Evolutionary conservation across 2,888 invertebrate species (phyloP).

Genomic region (Leptinotarsa haldemani): DNA sequence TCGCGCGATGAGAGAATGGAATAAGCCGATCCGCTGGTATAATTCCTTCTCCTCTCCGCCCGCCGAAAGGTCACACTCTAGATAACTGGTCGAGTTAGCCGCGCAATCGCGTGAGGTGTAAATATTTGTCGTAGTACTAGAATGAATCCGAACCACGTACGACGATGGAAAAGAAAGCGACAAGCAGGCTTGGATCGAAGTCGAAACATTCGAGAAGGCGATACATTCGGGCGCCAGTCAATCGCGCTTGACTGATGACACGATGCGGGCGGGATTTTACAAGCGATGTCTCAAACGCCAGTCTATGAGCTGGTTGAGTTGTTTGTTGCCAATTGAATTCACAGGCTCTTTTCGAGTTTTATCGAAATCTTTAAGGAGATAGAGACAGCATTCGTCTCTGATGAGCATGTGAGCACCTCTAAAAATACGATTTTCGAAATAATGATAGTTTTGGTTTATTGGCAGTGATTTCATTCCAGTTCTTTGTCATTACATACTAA

Average conservation of each 20-base stretch:
- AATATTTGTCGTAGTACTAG: slow-evolving; percentile 47
- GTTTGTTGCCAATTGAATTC: no score
- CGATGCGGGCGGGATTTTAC: neutral
- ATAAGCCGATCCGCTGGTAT: slow-evolving; percentile 9
- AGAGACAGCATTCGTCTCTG: no score
- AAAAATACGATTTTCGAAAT: no score
- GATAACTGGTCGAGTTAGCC: slow-evolving; percentile 29
- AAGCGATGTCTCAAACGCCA: no score
- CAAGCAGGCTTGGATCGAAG: slow-evolving; percentile 16
- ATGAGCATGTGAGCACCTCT: no score
- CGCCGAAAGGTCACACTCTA: slow-evolving; percentile 38
- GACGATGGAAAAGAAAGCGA: slow-evolving; percentile 20
- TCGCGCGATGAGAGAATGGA: slow-evolving; percentile 14
- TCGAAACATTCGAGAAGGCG: slow-evolving; percentile 16
- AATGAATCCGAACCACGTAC: slow-evolving; percentile 19
- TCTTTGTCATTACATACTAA: no score
- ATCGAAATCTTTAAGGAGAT: no score
- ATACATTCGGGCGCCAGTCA: neutral
- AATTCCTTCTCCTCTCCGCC: slow-evolving; percentile 5
- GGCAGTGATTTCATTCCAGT: no score
- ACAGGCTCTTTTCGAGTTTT: no score
- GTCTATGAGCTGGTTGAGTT: no score
- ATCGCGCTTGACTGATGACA: neutral
- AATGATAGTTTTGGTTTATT: no score
- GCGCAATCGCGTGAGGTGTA: slow-evolving; percentile 45